A percentile compares a stretch with the other conserved stretches of the same genome.
Conservation (phyloP, 2,113 vertebrate genomes). For the Hyaena hyaena region DNA sequence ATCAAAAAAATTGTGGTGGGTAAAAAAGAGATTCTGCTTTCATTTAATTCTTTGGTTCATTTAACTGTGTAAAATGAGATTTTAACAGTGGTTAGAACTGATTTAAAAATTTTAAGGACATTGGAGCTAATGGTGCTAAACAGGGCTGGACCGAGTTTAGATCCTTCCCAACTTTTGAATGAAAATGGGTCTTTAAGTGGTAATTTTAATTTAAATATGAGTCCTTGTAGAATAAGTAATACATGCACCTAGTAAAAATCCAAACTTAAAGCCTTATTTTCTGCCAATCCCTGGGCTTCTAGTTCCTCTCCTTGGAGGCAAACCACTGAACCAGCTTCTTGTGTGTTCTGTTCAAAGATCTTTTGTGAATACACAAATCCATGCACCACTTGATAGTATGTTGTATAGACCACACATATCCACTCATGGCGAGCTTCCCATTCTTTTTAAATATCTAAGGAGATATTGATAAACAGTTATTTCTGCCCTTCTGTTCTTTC, state of each 20-base stretch:
- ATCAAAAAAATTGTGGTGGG: neutral
- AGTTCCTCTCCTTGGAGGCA: neutral
- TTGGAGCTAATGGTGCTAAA: neutral
- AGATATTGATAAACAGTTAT: neutral
- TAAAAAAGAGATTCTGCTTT: neutral
- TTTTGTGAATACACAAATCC: neutral
- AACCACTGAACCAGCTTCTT: neutral
- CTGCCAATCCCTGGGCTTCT: rapidly evolving
- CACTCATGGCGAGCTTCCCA: rapidly evolving
- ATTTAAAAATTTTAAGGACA: slow-evolving; percentile 11
- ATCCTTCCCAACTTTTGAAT: neutral
- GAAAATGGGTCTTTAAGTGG: neutral
- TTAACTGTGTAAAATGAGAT: slow-evolving; percentile 49
- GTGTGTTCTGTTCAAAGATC: neutral
- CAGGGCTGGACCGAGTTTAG: neutral
- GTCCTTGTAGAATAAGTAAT: neutral
- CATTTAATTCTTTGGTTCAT: slow-evolving; percentile 1
- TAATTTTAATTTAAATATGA: neutral
- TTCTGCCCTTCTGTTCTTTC: neutral
- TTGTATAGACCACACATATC: neutral
- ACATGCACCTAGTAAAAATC: neutral
- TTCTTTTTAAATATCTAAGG: neutral
- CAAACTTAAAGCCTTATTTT: neutral
- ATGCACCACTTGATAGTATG: neutral
- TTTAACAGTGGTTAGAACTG: slow-evolving; percentile 26